phyloP scores from a whole-genome alignment of 2,113 vertebrate species.

The Rhinoderma darwinii region DNA sequence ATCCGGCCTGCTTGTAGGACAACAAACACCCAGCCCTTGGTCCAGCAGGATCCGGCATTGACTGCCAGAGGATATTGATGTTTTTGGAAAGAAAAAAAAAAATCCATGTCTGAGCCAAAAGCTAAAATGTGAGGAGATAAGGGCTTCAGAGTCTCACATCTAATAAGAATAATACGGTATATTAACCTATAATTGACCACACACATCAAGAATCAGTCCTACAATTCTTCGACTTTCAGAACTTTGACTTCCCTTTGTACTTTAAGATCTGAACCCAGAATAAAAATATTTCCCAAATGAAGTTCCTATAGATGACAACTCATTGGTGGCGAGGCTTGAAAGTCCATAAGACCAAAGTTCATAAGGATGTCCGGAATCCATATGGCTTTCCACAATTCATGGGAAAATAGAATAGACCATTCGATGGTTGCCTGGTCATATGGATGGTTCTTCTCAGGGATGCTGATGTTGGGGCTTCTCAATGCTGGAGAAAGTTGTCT shows the following conservation, averaged over 20 bases:
- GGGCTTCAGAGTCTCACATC: not conserved
- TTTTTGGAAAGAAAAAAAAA: not conserved
- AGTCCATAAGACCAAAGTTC: not conserved
- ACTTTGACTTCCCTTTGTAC: not conserved
- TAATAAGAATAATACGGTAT: slow-evolving; percentile 6
- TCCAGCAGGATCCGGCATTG: not conserved
- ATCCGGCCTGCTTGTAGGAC: not conserved
- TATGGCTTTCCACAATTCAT: not conserved
- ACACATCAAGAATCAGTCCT: not conserved
- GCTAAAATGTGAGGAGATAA: not conserved
- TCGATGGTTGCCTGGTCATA: not conserved
- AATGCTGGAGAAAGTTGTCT: not conserved
- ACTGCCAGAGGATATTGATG: not conserved
- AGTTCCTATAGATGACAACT: not conserved
- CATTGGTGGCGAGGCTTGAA: not conserved
- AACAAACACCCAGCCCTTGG: not conserved
- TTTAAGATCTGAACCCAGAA: not conserved
- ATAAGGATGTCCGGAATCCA: not conserved
- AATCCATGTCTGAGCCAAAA: not conserved
- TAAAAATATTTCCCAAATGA: not conserved
- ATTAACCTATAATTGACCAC: slow-evolving; percentile 13
- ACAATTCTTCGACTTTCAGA: not conserved
- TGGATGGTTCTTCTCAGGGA: not conserved
- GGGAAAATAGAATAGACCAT: not conserved
- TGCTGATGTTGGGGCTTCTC: not conserved